Percentiles rank a stretch among this genome's conserved stretches.
phyloP scores from a whole-genome alignment of 1,140 invertebrate genomes.

The Chrysoperla carnea region DNA sequence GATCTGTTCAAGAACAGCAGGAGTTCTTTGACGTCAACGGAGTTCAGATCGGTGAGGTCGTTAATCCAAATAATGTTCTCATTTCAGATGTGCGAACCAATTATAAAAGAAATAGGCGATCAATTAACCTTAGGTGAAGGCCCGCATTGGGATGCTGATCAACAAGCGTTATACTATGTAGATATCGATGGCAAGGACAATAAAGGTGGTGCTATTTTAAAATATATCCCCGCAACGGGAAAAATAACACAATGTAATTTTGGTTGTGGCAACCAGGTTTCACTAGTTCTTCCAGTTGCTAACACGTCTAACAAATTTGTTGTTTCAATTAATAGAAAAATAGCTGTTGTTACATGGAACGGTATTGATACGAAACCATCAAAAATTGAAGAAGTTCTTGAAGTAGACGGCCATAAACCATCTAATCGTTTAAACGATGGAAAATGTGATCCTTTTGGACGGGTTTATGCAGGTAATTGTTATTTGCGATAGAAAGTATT shows the following conservation, averaged over 20 bases:
- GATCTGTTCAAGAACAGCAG: too few species aligned
- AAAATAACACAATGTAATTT: background rate
- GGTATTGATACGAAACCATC: constrained; percentile 19
- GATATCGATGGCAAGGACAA: constrained; percentile 26
- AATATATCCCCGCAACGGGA: background rate
- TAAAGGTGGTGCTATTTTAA: background rate
- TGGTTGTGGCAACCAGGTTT: constrained; percentile 22
- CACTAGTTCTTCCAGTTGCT: constrained; percentile 9
- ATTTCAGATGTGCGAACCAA: too few species aligned
- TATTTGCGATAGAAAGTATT: too few species aligned
- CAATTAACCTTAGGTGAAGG: constrained; percentile 32
- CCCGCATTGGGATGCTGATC: constrained; percentile 46
- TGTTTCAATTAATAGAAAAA: constrained; percentile 9
- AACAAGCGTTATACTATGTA: constrained; percentile 43
- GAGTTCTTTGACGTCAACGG: too few species aligned
- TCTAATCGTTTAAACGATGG: constrained; percentile 67
- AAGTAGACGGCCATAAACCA: constrained; percentile 31
- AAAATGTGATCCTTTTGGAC: constrained; percentile 64
- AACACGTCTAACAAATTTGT: constrained; percentile 10
- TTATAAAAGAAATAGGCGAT: too few species aligned
- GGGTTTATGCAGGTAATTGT: constrained; percentile 63
- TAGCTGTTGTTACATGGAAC: constrained; percentile 13
- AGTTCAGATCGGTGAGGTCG: too few species aligned
- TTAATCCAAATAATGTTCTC: too few species aligned
- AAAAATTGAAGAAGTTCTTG: constrained; percentile 24